Base-by-base conservation (phyloP, 2,888 invertebrate species). In the Hoplodrina ambigua region DNA sequence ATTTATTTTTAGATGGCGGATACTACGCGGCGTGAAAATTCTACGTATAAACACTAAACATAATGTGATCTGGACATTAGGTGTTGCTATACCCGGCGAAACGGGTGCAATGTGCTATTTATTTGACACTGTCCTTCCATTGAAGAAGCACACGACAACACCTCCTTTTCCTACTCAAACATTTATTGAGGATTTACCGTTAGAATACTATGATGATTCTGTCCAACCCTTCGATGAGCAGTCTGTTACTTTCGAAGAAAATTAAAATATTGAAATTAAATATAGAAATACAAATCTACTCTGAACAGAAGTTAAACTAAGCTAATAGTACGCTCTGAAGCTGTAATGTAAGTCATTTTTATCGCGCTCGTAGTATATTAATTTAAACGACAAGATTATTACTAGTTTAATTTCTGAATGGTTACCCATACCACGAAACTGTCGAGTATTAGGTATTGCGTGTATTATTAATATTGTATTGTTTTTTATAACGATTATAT, bases 11-110 rank as follows among this genome's bases (percentile, higher is more conserved):
- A 95, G 96, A 6, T 97, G 96, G 95, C 95, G 97, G 83, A 94
- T 94, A 59, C 89, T 96, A 60, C 96, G 96, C 79, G 97, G 98
- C 58, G 94, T 97, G 4, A 97, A 98, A 97, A 97, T 99, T 84
- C 97, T 98, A 94, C 97, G 99, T 75, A 98, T 99, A 50, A 99
- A 99, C 89, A 98, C 98, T n/a, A 98, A 99, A 90, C 97, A 98
- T 90, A 99, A 99, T 93, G 97, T 99, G 0, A 95, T 99, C 73
- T 99, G 98, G 97, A 97, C 99, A 13, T 96, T 97, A 82, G 99
- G 99, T 15, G 97, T 97, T 20, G 97, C 96, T 30, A 96, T 99
- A 75, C 98, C 99, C 4, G 99, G 99, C 2, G 97, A 97, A 87
- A 97, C 97, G 1, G 98, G 98, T 87, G 97, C 97, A 1, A 96